Evolutionary conservation across 2,113 vertebrate genomes (phyloP).

Genomic region (Ctenodactylus gundi): DNA sequence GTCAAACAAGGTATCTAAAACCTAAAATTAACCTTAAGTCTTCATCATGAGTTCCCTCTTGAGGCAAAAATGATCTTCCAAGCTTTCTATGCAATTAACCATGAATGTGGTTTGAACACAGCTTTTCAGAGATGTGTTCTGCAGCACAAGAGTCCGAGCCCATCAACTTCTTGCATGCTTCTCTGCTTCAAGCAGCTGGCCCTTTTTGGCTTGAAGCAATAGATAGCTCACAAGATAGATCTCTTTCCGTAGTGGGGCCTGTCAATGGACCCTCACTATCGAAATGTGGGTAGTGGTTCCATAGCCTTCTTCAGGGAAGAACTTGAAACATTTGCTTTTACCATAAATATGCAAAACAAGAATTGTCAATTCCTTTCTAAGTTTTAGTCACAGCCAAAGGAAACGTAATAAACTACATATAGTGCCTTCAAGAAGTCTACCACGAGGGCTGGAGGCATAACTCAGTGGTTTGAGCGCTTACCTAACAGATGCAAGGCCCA

Average conservation of each 20-base stretch:
- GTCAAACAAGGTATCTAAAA: not conserved
- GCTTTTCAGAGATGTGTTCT: rapidly evolving
- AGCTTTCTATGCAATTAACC: not conserved
- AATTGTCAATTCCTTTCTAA: not conserved
- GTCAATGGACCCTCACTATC: rapidly evolving
- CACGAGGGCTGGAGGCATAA: too few species aligned
- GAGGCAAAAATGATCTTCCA: not conserved
- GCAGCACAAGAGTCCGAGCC: rapidly evolving
- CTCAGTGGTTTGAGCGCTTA: too few species aligned
- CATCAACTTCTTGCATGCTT: rapidly evolving
- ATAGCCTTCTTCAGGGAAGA: rapidly evolving
- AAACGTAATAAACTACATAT: rapidly evolving
- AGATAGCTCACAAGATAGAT: rapidly evolving
- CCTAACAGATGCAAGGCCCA: too few species aligned
- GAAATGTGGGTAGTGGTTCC: rapidly evolving
- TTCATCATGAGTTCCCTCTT: not conserved
- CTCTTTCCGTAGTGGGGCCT: not conserved
- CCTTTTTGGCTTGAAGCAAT: rapidly evolving
- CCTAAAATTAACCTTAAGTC: not conserved
- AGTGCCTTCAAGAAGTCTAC: rapidly evolving
- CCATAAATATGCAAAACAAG: rapidly evolving
- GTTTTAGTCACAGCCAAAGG: not conserved
- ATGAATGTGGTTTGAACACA: rapidly evolving
- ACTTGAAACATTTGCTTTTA: not conserved
- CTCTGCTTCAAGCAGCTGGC: rapidly evolving